These are phyloP conservation scores for Eugnorisma glareosa DNA, from an alignment of 2,888 invertebrate species.

Conservation along the genomic window DNA sequence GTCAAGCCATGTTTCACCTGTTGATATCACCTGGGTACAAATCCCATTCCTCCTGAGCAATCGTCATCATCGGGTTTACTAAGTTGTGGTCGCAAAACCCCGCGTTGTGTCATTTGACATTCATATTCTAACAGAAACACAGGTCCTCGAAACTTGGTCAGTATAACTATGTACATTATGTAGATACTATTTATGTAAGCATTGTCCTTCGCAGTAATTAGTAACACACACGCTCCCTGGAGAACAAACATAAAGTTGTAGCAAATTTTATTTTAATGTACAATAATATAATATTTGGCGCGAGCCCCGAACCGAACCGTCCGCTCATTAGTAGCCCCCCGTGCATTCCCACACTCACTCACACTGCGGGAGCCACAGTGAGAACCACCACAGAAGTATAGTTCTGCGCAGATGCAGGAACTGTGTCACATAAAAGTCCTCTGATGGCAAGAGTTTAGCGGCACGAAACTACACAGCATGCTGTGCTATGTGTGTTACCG, in stretches of 20 bases:
- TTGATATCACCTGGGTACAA: not conserved
- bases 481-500: not conserved
- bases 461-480: not conserved
- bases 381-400: conserved; percentile 14
- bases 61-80: not conserved
- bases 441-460: not conserved
- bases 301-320: conserved; percentile 41
- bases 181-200: conserved; percentile 2
- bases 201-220: conserved; percentile 30
- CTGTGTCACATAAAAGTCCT: not conserved
- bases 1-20: not conserved
- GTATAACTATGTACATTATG: not conserved
- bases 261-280: conserved; percentile 56
- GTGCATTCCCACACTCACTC: conserved; percentile 19
- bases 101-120: not conserved
- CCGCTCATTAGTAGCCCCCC: conserved; percentile 52
- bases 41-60: not conserved
- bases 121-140: not conserved
- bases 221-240: conserved; percentile 10
- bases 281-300: conserved; percentile 40
- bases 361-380: not conserved
- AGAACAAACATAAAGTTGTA: conserved; percentile 34
- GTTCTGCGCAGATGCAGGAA: not conserved
- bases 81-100: not conserved
- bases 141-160: not conserved